A percentile compares a stretch with the other conserved stretches of the same genome.
Conservation (phyloP, 2,888 invertebrate genomes). For the Petrolisthes cinctipes region DNA sequence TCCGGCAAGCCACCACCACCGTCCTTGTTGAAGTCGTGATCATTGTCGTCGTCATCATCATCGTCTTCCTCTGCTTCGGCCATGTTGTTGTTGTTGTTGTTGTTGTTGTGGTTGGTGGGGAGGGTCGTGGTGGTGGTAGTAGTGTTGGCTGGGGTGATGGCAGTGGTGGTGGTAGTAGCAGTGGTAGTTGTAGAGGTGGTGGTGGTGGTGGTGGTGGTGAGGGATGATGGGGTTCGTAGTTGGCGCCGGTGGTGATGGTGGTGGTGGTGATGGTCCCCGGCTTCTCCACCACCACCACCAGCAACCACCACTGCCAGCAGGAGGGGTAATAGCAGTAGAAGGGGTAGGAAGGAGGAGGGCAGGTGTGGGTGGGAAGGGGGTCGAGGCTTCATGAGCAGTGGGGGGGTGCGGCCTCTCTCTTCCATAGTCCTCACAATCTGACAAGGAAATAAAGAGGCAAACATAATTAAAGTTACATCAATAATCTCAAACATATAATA, state of each 20-base stretch:
- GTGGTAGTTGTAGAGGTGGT: background rate
- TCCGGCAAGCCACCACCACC: background rate
- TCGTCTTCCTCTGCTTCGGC: background rate
- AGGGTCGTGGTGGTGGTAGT: slow-evolving; percentile 2
- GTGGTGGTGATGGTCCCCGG: background rate
- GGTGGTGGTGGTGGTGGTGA: background rate
- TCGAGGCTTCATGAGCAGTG: slow-evolving; percentile 16
- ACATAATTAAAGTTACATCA: background rate
- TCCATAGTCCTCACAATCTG: slow-evolving; percentile 29
- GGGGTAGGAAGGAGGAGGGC: background rate
- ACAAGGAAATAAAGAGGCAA: background rate
- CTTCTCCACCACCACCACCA: background rate
- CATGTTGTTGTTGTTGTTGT: background rate
- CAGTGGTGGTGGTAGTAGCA: background rate
- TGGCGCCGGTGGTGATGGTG: slow-evolving; percentile 1
- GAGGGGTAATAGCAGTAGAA: background rate
- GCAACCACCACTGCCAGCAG: slow-evolving; percentile 20
- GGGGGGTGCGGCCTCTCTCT: background rate
- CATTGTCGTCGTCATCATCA: slow-evolving; percentile 2
- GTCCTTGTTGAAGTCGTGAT: background rate
- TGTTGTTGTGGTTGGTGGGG: background rate
- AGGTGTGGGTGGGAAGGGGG: background rate
- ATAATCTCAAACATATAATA: background rate
- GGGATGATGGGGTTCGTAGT: background rate
- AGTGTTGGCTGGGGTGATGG: background rate